These are phyloP conservation scores for Hassar affinis DNA, from an alignment of 2,113 vertebrate genomes.

Conservation along the genomic window DNA sequence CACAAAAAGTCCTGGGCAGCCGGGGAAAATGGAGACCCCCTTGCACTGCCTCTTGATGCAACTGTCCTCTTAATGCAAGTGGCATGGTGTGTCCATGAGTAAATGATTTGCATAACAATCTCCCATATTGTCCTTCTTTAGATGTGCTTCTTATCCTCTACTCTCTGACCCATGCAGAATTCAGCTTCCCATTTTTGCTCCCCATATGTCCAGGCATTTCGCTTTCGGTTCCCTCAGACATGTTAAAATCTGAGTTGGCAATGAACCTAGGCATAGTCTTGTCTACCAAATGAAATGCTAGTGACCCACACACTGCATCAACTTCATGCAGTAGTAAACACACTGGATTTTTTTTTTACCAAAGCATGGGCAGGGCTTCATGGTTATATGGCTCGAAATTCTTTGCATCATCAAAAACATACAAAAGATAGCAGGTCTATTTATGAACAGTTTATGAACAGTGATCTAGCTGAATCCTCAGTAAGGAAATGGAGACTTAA, in stretches of 20 bases:
- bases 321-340: not conserved
- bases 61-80: slow-evolving; percentile 75
- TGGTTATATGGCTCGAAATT: not conserved
- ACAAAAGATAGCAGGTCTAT: not conserved
- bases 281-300: no score
- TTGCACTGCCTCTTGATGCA: slow-evolving; percentile 64
- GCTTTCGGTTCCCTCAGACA: slow-evolving; percentile 62
- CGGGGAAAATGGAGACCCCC: slow-evolving; percentile 57
- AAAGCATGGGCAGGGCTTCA: not conserved
- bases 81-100: slow-evolving; percentile 74
- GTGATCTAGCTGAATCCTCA: not conserved
- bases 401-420: not conserved
- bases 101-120: slow-evolving; percentile 69
- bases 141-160: slow-evolving; percentile 66
- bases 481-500: not conserved
- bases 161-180: slow-evolving; percentile 70
- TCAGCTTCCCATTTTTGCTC: slow-evolving; percentile 67
- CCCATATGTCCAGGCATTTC: slow-evolving; percentile 66
- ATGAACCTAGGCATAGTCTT: slow-evolving; percentile 11
- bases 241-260: slow-evolving; percentile 64
- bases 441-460: not conserved
- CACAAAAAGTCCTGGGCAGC: slow-evolving; percentile 59
- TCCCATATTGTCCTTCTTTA: slow-evolving; percentile 61
- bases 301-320: not conserved
- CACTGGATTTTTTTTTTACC: not conserved